Conservation (phyloP, 2,797 vertebrate genomes). For the Astyanax mexicanus region DNA sequence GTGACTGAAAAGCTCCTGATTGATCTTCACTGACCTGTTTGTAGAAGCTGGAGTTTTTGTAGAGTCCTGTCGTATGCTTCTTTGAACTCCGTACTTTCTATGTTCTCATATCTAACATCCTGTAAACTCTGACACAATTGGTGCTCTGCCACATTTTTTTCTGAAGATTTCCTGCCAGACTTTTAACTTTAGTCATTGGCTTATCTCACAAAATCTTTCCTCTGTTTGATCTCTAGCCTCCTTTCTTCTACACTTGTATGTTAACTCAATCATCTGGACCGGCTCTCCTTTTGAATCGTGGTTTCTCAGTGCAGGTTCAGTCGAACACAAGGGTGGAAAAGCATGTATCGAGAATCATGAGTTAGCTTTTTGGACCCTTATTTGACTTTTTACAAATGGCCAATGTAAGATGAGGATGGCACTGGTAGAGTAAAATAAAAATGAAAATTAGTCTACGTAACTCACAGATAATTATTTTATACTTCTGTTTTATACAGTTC, state of each 20-base stretch:
- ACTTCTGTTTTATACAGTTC: too few species aligned
- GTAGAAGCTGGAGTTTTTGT: too few species aligned
- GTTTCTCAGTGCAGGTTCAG: neutral
- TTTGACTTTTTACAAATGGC: too few species aligned
- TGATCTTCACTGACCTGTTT: neutral
- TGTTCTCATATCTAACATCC: neutral
- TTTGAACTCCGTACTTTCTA: neutral
- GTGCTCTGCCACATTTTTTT: neutral
- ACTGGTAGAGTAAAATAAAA: too few species aligned
- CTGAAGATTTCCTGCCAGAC: neutral
- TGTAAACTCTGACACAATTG: neutral
- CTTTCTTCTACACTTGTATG: neutral
- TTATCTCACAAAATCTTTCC: neutral
- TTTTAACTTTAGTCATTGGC: neutral
- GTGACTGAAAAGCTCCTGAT: neutral
- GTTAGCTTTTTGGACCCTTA: too few species aligned
- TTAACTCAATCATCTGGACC: neutral
- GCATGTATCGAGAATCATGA: too few species aligned
- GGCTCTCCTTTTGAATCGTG: neutral
- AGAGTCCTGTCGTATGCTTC: neutral
- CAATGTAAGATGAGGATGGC: too few species aligned
- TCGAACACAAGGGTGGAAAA: too few species aligned
- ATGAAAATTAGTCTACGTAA: too few species aligned
- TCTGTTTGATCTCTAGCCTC: neutral
- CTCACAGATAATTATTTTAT: too few species aligned